Evolutionary conservation across 1,140 invertebrate species (phyloP), one percentile per base, ranked within the genome.

Genomic region (Venturia canescens): DNA sequence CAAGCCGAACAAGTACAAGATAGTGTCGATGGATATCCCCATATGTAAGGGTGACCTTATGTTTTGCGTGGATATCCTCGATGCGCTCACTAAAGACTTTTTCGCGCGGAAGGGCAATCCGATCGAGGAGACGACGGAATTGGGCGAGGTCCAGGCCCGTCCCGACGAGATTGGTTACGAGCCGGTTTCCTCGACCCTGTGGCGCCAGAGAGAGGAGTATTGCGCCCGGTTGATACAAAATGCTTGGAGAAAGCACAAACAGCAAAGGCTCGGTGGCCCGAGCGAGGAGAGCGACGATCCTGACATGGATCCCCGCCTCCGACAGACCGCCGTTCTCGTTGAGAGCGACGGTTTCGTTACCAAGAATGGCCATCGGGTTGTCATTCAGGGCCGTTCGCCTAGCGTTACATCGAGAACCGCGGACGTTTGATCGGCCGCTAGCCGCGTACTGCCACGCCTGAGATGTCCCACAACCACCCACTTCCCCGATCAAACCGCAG

Each of bases 1-100:
- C 90, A 99, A 99, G 92, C 98, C 98, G 69, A 99, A 99, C 91
- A 98, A 99, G 93, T 99, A 98, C 92, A 98, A 99, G 94, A 98
- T 99, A 88, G 97, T 99, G 89, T 98, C 97, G 85, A 98, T 99
- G 97, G 98, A 99, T 92, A 99, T 99, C 90, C 97, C 98, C 72
- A 99, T 99, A 89, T 99, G 98, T 93, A 97, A 98, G 92, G 97
- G 96, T 63, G 98, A 99, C 92, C 94, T 97, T 92, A 97, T 98
- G 94, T 98, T 97, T 93, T 99, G 98, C 92, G 97, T 98, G 85
- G 98, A 99, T 93, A 99, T 99, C 87, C 94, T 99, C 86, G 98
- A 99, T 92, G 98, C 98, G 38, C 94, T 99, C 78, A 97, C 96
- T 27, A 97, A 97, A 89, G 98, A 99, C 94, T 99, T 99, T 93